These are phyloP conservation scores for Pica pica DNA, from an alignment of 2,113 vertebrate species.

Conservation along the genomic window DNA sequence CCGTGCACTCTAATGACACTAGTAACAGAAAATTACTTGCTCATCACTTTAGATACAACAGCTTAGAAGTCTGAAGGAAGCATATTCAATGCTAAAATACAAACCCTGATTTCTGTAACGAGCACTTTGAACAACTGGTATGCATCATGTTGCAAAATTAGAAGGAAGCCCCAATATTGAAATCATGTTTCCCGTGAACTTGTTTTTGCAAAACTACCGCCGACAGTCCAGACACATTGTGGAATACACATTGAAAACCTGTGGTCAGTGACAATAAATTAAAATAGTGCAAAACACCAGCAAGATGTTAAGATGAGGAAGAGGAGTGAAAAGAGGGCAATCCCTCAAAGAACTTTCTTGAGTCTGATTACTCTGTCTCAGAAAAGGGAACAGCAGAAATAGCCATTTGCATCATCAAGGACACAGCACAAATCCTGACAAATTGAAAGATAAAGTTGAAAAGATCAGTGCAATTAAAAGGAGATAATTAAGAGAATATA, in stretches of 20 bases:
- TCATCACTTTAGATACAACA: not conserved
- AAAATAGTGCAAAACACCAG: not conserved
- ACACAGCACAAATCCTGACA: not conserved
- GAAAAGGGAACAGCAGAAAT: not conserved
- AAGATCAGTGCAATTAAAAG: not conserved
- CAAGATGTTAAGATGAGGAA: not conserved
- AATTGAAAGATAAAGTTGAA: not conserved
- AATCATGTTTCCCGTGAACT: not conserved
- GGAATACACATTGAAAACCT: not conserved
- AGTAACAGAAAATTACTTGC: not conserved
- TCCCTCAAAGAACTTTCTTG: not conserved
- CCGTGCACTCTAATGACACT: not conserved
- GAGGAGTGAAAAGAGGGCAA: not conserved
- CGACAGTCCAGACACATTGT: fast-evolving
- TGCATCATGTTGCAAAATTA: not conserved
- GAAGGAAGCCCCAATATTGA: not conserved
- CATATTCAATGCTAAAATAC: not conserved
- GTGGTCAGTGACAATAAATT: not conserved
- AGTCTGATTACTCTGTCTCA: not conserved
- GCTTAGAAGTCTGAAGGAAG: not conserved
- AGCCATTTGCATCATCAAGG: not conserved
- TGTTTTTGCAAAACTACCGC: not conserved
- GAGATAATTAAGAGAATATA: not conserved
- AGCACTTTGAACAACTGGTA: not conserved
- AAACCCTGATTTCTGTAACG: not conserved